These are phyloP conservation scores for Aphyosemion australe DNA, from an alignment of 2,113 vertebrate genomes.

Conservation along the genomic window DNA sequence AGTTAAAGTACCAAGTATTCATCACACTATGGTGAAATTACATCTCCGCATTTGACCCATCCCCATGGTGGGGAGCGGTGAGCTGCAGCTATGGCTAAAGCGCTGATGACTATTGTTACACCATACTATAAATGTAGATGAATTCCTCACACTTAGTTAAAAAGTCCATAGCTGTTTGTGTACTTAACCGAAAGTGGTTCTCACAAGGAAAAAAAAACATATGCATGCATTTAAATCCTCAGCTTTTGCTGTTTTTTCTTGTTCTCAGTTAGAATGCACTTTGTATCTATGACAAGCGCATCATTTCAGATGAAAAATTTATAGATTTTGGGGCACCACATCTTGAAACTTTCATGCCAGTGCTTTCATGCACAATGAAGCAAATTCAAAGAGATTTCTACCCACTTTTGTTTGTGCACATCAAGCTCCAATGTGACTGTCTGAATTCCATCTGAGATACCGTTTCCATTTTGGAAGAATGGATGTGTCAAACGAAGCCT, in stretches of 20 bases:
- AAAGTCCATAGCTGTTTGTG: neutral
- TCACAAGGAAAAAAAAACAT: constrained; percentile 6
- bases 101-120: neutral
- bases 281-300: constrained; percentile 56
- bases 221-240: neutral
- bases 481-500: neutral
- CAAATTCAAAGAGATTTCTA: constrained; percentile 44
- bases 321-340: constrained; percentile 32
- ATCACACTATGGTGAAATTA: too few relatives aligned
- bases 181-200: neutral
- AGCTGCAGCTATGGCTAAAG: too few relatives aligned
- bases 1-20: too few relatives aligned
- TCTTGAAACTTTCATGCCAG: constrained; percentile 55
- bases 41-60: too few relatives aligned
- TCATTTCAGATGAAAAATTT: constrained; percentile 45
- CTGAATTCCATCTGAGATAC: constrained; percentile 13
- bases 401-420: constrained; percentile 17
- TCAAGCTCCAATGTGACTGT: constrained; percentile 7
- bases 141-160: neutral
- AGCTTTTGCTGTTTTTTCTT: constrained; percentile 3
- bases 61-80: too few relatives aligned
- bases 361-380: constrained; percentile 53
- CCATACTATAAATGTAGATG: neutral
- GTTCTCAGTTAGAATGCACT: constrained; percentile 32
- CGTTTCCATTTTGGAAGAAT: neutral